These are phyloP conservation scores for Hemicordylus capensis DNA, from an alignment of 2,113 vertebrate genomes.

Conservation along the genomic window DNA sequence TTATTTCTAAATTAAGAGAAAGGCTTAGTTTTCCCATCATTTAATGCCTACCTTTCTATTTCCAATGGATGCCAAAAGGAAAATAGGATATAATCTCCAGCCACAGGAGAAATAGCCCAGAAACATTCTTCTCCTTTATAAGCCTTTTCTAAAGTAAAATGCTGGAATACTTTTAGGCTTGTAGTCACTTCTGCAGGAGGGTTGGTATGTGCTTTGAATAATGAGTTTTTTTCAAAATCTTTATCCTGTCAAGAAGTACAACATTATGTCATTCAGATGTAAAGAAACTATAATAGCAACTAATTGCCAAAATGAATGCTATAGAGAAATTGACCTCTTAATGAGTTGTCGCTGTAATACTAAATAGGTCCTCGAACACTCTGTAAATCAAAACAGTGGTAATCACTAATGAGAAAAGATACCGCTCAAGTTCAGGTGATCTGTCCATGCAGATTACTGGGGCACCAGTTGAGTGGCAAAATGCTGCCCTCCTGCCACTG, in stretches of 20 bases:
- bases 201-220: constrained; percentile 68
- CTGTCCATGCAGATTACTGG: too few relatives aligned
- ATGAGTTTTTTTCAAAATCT: constrained; percentile 65
- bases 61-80: constrained; percentile 59
- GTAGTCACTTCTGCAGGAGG: constrained; percentile 66
- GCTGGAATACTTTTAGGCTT: constrained; percentile 63
- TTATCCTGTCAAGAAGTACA: constrained; percentile 67
- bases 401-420: neutral
- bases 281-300: neutral
- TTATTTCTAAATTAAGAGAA: constrained; percentile 7
- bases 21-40: neutral
- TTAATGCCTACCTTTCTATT: constrained; percentile 70
- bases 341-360: neutral
- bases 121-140: constrained; percentile 67
- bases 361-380: neutral
- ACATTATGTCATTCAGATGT: constrained; percentile 11
- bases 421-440: neutral
- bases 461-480: too few relatives aligned
- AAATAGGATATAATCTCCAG: constrained; percentile 69
- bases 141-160: constrained; percentile 66
- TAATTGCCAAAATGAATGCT: neutral
- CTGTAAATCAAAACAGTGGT: neutral
- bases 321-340: constrained; percentile 21
- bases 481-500: too few relatives aligned
- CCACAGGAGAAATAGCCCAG: constrained; percentile 68